A percentile compares a stretch with the other conserved stretches of the same genome.
These are phyloP conservation scores for Bufo gargarizans DNA, from an alignment of 2,113 vertebrate species.

Conservation along the genomic window DNA sequence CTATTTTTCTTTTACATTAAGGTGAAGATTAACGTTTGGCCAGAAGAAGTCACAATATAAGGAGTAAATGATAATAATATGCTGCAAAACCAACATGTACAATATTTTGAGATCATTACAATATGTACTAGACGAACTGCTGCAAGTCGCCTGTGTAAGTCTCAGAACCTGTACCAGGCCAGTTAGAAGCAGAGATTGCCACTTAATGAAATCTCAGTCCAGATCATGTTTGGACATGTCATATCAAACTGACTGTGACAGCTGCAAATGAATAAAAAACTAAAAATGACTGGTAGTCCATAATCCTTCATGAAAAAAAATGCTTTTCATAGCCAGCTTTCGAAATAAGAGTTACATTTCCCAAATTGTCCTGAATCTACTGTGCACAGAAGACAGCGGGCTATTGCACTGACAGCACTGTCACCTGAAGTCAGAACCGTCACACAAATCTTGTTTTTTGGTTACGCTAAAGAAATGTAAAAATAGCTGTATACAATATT, in stretches of 20 bases:
- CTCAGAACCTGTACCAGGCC: background rate
- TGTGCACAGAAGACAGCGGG: slow-evolving; percentile 1
- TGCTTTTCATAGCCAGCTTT: slow-evolving; percentile 5
- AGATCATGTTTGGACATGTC: slow-evolving; percentile 15
- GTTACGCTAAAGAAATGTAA: slow-evolving; percentile 1
- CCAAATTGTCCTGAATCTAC: slow-evolving; percentile 23
- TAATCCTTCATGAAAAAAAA: slow-evolving; percentile 26
- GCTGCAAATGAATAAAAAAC: slow-evolving; percentile 44
- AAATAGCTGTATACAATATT: background rate
- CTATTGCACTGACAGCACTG: slow-evolving; percentile 32
- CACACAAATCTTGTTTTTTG: slow-evolving; percentile 17
- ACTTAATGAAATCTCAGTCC: slow-evolving; percentile 44
- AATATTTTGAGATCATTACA: background rate
- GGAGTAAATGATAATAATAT: background rate
- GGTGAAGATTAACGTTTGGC: background rate
- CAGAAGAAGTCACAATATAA: background rate
- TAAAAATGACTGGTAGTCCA: slow-evolving; percentile 37
- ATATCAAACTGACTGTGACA: slow-evolving; percentile 41
- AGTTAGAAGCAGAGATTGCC: background rate
- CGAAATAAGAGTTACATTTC: slow-evolving; percentile 15
- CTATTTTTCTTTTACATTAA: too few species aligned
- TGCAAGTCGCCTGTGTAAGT: background rate
- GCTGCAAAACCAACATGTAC: background rate
- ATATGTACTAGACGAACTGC: background rate
- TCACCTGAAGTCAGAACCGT: slow-evolving; percentile 18